Percentiles rank a stretch among this genome's conserved stretches.
Evolutionary conservation across 2,113 vertebrate genomes (phyloP).

Genomic region (Mionectes macconnelli): DNA sequence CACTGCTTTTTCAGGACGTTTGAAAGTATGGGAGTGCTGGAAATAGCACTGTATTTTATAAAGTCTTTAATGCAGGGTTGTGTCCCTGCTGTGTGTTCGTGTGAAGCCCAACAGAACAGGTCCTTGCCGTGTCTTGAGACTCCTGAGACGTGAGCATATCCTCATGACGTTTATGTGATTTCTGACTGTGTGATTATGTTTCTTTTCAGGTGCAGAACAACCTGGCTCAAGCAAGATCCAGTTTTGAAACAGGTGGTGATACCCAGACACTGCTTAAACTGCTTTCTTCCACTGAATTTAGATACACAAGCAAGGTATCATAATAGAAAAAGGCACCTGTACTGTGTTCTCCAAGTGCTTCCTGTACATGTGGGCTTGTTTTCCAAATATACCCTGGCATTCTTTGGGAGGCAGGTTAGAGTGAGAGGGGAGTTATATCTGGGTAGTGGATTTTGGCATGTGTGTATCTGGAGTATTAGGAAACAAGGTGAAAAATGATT

Average conservation of each 20-base stretch:
- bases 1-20: background rate
- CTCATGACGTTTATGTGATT: background rate
- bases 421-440: background rate
- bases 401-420: background rate
- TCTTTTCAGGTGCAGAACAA: slow-evolving; percentile 61
- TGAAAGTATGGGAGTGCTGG: background rate
- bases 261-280: background rate
- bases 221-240: slow-evolving; percentile 23
- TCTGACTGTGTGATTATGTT: slow-evolving; percentile 4
- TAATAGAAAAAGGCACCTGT: background rate
- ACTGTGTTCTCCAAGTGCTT: background rate
- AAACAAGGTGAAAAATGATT: background rate
- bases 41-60: background rate
- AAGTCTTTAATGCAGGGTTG: background rate
- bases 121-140: background rate
- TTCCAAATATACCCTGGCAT: background rate
- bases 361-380: background rate
- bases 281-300: slow-evolving; percentile 49
- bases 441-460: background rate
- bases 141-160: background rate
- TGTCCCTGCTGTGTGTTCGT: background rate
- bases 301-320: slow-evolving; percentile 68
- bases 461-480: background rate
- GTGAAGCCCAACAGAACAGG: background rate
- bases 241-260: slow-evolving; percentile 42